Base-by-base conservation (phyloP, 2,797 vertebrate species). In the Microctenopoma steveboyesi region DNA sequence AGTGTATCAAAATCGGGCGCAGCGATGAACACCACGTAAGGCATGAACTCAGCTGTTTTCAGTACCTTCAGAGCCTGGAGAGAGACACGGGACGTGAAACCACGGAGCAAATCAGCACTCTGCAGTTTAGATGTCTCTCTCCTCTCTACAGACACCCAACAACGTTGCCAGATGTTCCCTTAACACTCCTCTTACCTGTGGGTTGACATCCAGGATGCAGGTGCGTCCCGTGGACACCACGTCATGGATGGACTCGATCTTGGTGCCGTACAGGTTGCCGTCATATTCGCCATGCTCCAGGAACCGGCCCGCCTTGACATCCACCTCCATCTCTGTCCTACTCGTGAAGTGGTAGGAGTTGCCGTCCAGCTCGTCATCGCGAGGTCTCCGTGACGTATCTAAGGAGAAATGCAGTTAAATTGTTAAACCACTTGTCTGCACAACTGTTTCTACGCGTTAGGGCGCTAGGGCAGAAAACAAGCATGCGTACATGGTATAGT, bases 201-300 rank as follows among this genome's bases (percentile, higher is more conserved):
- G 97, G 91, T 99, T 98, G 73, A 99, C 97, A 0, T 99, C 97
- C 86, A 99, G 93, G 88, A 99, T 99, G 89, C 98, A 99, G 54
- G 96, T 98, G 64, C 96, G 92, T 73, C 96, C 96, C 0, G 95
- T 94, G 69, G 92, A 90, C 80, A 98, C 96, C 86, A 98, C 98
- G 88, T 97, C 95, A 30, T 97, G 96, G 81, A 99, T 98, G 78
- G 97, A 98, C 75, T 98, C 95, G 0, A 99, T 99, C 92, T 98
- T 99, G 43, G 97, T 99, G 79, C 98, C 98, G 35, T 99, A 99
- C 59, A 99, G 95, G 90, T 99, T 99, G 39, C 96, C 96, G 69
- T 99, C 98, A 7, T 99, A 99, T 77, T 99, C 97, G 7, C 98
- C 97, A 59, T 98, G 97, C 85, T 99, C 98, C 91, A 99, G 91